A percentile compares a stretch with the other conserved stretches of the same genome.
Evolutionary conservation across 2,113 vertebrate genomes (phyloP).

Genomic region (Geococcyx californianus): DNA sequence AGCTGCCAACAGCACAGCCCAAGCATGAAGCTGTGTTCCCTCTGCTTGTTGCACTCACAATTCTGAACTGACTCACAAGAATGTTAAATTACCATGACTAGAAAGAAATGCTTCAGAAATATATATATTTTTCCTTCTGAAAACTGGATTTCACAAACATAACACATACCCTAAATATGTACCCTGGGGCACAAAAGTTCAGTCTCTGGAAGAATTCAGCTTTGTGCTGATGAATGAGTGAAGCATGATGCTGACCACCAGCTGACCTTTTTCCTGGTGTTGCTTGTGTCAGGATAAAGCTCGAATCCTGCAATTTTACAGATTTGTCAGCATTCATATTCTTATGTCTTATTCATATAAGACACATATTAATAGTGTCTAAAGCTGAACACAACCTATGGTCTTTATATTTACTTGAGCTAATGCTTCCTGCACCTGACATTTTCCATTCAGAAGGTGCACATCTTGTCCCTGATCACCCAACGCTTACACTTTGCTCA

Average conservation of each 20-base stretch:
- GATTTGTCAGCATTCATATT: not conserved
- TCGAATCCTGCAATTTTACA: not conserved
- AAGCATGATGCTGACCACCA: not conserved
- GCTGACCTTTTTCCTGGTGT: not conserved
- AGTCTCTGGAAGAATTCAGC: not conserved
- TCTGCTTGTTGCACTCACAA: not conserved
- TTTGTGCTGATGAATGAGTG: not conserved
- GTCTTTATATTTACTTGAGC: not conserved
- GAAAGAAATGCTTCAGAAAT: not conserved
- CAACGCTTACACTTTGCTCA: not conserved
- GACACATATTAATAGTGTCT: not conserved
- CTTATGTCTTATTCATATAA: no score
- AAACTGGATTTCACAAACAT: not conserved
- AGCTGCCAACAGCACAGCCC: conserved; percentile 16
- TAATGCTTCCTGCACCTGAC: not conserved
- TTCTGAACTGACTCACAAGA: not conserved
- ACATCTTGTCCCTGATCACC: not conserved
- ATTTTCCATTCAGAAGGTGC: not conserved
- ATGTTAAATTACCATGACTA: not conserved
- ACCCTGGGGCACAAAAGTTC: not conserved
- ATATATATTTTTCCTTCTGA: not conserved
- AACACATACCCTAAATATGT: not conserved
- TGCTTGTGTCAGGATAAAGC: not conserved
- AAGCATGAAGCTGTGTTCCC: not conserved
- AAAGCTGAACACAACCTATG: not conserved